A percentile compares a stretch with the other conserved stretches of the same genome.
These are phyloP conservation scores for Poecilia gillii DNA, from an alignment of 2,797 vertebrate species.

Conservation along the genomic window DNA sequence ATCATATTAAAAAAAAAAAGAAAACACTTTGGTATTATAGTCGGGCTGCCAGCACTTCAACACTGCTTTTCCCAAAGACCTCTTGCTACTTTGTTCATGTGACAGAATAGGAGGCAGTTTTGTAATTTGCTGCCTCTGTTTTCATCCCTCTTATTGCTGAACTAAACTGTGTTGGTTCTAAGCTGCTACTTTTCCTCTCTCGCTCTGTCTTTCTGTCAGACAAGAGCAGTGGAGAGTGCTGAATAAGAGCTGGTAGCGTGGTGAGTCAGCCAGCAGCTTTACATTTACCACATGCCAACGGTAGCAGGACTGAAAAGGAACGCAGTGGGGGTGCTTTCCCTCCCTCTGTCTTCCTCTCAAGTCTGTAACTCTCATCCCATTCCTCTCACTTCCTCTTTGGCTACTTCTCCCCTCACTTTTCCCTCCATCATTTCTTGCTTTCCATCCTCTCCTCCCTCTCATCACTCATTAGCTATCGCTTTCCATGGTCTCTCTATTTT, in stretches of 20 bases:
- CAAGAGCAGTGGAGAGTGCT: slow-evolving; percentile 72
- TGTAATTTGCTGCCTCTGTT: slow-evolving; percentile 37
- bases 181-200: slow-evolving; percentile 53
- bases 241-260: slow-evolving; percentile 75
- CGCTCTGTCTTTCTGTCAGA: slow-evolving; percentile 64
- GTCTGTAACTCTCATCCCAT: slow-evolving; percentile 57
- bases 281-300: slow-evolving; percentile 81
- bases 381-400: slow-evolving; percentile 48
- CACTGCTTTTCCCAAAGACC: background rate
- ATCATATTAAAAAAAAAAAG: background rate
- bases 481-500: slow-evolving; percentile 46
- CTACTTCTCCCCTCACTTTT: slow-evolving; percentile 46
- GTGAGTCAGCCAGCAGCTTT: slow-evolving; percentile 81
- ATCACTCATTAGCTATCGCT: slow-evolving; percentile 49
- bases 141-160: slow-evolving; percentile 31
- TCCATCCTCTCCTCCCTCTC: slow-evolving; percentile 34
- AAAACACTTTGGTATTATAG: background rate
- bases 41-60: slow-evolving; percentile 1
- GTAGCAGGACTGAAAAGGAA: slow-evolving; percentile 74
- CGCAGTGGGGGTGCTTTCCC: slow-evolving; percentile 69
- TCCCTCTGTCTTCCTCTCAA: slow-evolving; percentile 68
- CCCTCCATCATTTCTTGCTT: slow-evolving; percentile 32
- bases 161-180: slow-evolving; percentile 59
- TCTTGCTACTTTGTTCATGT: background rate
- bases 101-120: slow-evolving; percentile 14